phyloP scores from a whole-genome alignment of 1,140 invertebrate species.

The Plutomurus gul region DNA sequence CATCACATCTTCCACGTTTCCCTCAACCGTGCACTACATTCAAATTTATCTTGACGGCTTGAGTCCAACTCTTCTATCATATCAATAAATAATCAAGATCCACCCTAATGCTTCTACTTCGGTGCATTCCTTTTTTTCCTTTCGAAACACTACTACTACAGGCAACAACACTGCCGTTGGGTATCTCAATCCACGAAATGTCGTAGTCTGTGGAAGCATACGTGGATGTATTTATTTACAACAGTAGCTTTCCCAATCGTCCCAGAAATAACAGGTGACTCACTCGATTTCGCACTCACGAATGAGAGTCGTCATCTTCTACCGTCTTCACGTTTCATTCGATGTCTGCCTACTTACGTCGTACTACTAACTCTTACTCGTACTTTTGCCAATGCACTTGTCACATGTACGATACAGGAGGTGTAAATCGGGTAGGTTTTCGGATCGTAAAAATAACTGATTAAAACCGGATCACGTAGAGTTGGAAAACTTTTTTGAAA shows the following conservation, averaged over 20 bases:
- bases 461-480: too few species aligned
- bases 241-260: too few species aligned
- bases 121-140: not conserved
- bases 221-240: not conserved
- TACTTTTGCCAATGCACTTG: too few species aligned
- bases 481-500: too few species aligned
- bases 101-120: not conserved
- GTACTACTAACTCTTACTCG: too few species aligned
- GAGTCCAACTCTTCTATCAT: constrained; percentile 17
- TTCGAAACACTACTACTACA: not conserved
- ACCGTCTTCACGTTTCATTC: too few species aligned
- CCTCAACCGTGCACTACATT: constrained; percentile 25
- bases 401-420: too few species aligned
- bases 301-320: not conserved
- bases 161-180: not conserved
- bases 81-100: constrained; percentile 27
- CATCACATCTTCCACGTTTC: constrained; percentile 11
- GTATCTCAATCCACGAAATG: too few species aligned
- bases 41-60: constrained; percentile 21
- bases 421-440: too few species aligned
- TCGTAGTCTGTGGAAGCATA: too few species aligned
- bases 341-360: too few species aligned
- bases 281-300: not conserved
- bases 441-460: too few species aligned
- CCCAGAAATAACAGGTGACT: constrained; percentile 18